Evolutionary conservation across 2,888 invertebrate genomes (phyloP).

Genomic region (Cheilosia variabilis): DNA sequence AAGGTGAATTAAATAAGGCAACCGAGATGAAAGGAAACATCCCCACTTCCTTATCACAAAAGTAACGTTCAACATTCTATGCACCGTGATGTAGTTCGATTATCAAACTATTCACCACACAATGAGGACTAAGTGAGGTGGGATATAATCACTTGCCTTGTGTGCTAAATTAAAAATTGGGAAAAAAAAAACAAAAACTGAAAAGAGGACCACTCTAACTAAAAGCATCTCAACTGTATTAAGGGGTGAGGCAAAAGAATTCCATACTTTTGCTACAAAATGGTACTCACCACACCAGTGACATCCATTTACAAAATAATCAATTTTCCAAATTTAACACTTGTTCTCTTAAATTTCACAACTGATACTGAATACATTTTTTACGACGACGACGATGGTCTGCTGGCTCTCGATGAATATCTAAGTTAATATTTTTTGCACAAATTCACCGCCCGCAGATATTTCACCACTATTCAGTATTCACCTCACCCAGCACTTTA

Average conservation of each 20-base stretch:
- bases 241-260: background rate
- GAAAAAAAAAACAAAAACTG: background rate
- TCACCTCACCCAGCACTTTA: slow-evolving; percentile 43
- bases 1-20: slow-evolving; percentile 41
- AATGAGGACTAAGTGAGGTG: background rate
- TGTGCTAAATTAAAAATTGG: background rate
- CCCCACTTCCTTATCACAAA: slow-evolving; percentile 12
- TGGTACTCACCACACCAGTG: slow-evolving; percentile 70
- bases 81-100: slow-evolving; percentile 18
- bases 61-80: slow-evolving; percentile 12
- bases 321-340: slow-evolving; percentile 25
- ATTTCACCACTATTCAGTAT: slow-evolving; percentile 67
- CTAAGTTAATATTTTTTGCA: slow-evolving; percentile 42
- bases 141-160: background rate
- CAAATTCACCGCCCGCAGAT: slow-evolving; percentile 51
- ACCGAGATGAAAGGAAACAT: slow-evolving; percentile 28
- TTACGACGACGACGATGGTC: background rate
- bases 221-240: background rate
- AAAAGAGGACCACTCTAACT: background rate
- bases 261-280: slow-evolving; percentile 26
- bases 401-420: slow-evolving; percentile 13
- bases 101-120: slow-evolving; percentile 38
- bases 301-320: slow-evolving; percentile 49
- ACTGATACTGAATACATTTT: background rate
- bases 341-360: slow-evolving; percentile 39